Conservation (phyloP, 2,888 invertebrate species). For the Flexamia atlantica region DNA sequence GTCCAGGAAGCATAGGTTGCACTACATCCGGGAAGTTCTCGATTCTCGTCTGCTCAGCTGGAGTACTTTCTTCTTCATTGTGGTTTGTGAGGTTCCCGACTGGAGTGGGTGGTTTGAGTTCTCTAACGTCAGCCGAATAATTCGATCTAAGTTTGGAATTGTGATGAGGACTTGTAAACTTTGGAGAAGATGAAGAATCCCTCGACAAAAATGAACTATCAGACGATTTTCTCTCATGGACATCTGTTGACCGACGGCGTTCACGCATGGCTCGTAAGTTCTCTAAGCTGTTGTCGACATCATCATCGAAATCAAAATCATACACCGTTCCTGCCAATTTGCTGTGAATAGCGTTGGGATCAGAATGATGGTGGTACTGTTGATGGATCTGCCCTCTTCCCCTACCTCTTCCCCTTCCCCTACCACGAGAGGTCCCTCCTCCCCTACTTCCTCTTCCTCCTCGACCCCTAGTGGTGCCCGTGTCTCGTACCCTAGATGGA, state of each 20-base stretch:
- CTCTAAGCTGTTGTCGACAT: slow-evolving; percentile 80
- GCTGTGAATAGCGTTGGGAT: slow-evolving; percentile 85
- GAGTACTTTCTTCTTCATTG: slow-evolving; percentile 69
- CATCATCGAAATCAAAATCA: slow-evolving; percentile 91
- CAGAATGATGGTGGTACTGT: slow-evolving; percentile 72
- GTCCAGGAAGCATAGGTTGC: slow-evolving; percentile 84
- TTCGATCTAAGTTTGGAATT: slow-evolving; percentile 66
- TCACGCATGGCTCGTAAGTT: slow-evolving; percentile 89
- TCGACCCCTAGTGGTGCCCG: slow-evolving; percentile 66
- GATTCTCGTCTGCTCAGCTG: slow-evolving; percentile 64
- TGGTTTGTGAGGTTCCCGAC: slow-evolving; percentile 72
- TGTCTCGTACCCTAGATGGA: slow-evolving; percentile 65
- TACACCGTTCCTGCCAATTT: slow-evolving; percentile 92
- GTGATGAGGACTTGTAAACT: slow-evolving; percentile 77
- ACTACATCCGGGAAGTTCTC: slow-evolving; percentile 70
- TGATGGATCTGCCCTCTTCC: slow-evolving; percentile 75
- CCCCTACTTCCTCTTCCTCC: slow-evolving; percentile 75
- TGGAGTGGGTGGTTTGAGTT: slow-evolving; percentile 77
- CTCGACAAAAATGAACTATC: slow-evolving; percentile 76
- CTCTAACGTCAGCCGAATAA: slow-evolving; percentile 75
- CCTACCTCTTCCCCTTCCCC: slow-evolving; percentile 73
- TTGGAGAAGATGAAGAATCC: slow-evolving; percentile 79
- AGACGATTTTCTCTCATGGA: slow-evolving; percentile 79
- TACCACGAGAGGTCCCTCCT: slow-evolving; percentile 75
- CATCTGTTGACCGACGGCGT: slow-evolving; percentile 85